Conservation (phyloP, 1,140 invertebrate genomes). For the Solenopsis fugax region DNA sequence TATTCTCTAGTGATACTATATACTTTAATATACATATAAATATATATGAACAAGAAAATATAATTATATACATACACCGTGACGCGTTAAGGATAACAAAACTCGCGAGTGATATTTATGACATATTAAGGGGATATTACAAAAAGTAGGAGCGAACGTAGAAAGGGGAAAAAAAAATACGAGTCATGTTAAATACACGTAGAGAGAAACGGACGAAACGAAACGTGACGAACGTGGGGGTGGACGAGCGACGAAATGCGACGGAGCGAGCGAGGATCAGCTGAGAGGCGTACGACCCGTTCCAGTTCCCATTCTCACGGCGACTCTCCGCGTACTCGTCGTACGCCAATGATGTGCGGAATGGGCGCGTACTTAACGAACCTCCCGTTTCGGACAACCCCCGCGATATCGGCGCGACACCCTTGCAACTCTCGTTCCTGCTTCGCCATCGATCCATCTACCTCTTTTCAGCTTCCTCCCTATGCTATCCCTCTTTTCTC, state of each 20-base stretch:
- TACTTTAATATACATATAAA: slow-evolving; percentile 69
- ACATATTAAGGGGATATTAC: slow-evolving; percentile 72
- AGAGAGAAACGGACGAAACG: slow-evolving; percentile 15
- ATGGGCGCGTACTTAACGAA: slow-evolving; percentile 59
- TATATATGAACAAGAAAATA: slow-evolving; percentile 58
- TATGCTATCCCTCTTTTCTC: neutral
- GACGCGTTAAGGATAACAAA: slow-evolving; percentile 70
- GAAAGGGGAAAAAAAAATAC: neutral
- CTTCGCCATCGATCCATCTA: neutral
- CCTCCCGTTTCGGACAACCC: slow-evolving; percentile 39
- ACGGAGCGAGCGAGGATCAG: slow-evolving; percentile 38
- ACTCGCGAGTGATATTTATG: slow-evolving; percentile 78
- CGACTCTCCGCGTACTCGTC: slow-evolving; percentile 14
- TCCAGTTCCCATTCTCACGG: slow-evolving; percentile 34
- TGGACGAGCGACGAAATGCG: neutral
- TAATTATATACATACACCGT: slow-evolving; percentile 69
- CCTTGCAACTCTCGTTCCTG: neutral
- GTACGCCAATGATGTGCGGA: slow-evolving; percentile 29
- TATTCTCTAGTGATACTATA: slow-evolving; percentile 77
- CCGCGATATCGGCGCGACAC: slow-evolving; percentile 47
- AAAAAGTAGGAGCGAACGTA: slow-evolving; percentile 7
- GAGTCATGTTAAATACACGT: neutral
- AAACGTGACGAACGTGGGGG: slow-evolving; percentile 41
- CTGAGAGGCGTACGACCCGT: slow-evolving; percentile 23
- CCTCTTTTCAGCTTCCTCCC: neutral